These are phyloP conservation scores for Tenthredo notha DNA, from an alignment of 2,888 invertebrate genomes.

Conservation along the genomic window DNA sequence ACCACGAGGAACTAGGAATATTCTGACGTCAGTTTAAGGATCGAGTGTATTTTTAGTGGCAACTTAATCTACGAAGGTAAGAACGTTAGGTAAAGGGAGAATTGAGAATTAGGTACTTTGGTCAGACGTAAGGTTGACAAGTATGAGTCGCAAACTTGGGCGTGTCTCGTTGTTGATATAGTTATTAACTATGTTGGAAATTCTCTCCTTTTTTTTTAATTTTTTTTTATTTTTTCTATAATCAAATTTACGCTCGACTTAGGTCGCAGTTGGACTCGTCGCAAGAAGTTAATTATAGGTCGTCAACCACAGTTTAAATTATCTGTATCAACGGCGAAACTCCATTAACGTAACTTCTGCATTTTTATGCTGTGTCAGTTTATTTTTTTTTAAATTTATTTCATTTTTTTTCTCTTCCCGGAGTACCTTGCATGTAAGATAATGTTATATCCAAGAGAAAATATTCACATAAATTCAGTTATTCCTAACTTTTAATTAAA, in stretches of 20 bases:
- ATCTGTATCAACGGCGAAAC: conserved; percentile 26
- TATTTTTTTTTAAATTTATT: background rate
- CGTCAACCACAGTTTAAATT: conserved; percentile 25
- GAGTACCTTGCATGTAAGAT: background rate
- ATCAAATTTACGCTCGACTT: background rate
- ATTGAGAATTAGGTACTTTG: background rate
- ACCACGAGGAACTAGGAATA: background rate
- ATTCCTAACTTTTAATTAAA: conserved; percentile 1
- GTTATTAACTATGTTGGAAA: background rate
- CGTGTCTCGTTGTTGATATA: conserved; percentile 22
- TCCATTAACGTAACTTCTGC: conserved; percentile 22
- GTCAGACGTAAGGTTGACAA: background rate
- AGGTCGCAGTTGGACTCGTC: background rate
- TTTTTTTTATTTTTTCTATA: background rate
- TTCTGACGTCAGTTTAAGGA: background rate
- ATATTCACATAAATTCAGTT: conserved; percentile 10
- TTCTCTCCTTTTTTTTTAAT: background rate
- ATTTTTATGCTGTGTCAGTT: background rate
- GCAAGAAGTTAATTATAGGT: conserved; percentile 9
- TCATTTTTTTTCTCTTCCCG: background rate
- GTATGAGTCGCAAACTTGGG: conserved; percentile 12
- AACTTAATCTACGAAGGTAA: conserved; percentile 16
- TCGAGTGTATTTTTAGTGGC: background rate
- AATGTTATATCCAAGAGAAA: background rate
- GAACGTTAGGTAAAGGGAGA: background rate